Evolutionary conservation across 2,888 invertebrate genomes (phyloP).

Genomic region (Glomeris marginata): DNA sequence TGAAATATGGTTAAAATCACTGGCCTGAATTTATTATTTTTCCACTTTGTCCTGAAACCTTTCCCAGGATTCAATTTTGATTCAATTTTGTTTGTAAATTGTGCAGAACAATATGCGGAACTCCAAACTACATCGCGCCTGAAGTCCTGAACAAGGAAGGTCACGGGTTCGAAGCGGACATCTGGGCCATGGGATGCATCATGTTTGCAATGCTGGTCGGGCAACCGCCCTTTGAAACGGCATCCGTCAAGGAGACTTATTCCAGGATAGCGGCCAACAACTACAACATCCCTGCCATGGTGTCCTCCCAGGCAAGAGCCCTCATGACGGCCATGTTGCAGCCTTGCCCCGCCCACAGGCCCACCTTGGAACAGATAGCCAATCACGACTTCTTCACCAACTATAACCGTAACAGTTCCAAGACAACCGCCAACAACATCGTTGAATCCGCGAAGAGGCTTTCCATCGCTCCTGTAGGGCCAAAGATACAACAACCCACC

Average conservation of each 20-base stretch:
- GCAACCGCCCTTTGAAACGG: constrained; percentile 96
- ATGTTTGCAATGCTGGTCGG: constrained; percentile 95
- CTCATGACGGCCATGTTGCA: constrained; percentile 72
- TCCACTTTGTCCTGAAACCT: too few relatives aligned
- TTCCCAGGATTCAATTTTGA: too few relatives aligned
- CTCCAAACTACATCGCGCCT: constrained; percentile 98
- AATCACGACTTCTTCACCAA: constrained; percentile 42
- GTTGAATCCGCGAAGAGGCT: too few relatives aligned
- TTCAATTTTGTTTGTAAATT: too few relatives aligned
- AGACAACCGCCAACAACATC: too few relatives aligned
- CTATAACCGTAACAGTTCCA: background rate
- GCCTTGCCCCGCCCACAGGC: constrained; percentile 64
- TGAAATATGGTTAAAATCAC: too few relatives aligned
- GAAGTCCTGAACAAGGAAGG: constrained; percentile 94
- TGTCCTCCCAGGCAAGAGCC: constrained; percentile 30
- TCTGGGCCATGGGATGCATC: constrained; percentile 99
- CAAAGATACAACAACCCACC: too few relatives aligned
- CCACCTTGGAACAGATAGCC: constrained; percentile 52
- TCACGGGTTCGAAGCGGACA: constrained; percentile 96
- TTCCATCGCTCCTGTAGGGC: too few relatives aligned
- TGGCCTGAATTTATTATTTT: too few relatives aligned
- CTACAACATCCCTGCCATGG: constrained; percentile 47
- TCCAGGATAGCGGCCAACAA: constrained; percentile 87
- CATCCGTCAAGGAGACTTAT: constrained; percentile 88
- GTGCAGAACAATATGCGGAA: constrained; percentile 99